Percentiles rank a stretch among this genome's conserved stretches.
Conservation (phyloP, 2,797 vertebrate species). For the Gallinago nigripennis region DNA sequence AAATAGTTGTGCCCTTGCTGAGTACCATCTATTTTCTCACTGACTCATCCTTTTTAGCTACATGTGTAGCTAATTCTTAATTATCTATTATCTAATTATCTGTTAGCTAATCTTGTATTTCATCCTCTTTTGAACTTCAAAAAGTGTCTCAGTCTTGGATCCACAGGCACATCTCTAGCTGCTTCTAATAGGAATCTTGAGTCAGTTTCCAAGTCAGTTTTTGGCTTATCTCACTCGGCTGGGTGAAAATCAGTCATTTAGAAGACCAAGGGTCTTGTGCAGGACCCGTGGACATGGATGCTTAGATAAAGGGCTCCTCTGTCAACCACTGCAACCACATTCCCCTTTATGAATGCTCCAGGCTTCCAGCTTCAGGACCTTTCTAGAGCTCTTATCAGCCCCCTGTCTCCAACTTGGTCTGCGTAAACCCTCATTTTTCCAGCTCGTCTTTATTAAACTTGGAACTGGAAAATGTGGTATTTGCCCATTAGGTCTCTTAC, state of each 20-base stretch:
- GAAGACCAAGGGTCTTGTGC: neutral
- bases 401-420: neutral
- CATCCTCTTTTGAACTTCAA: slow-evolving; percentile 28
- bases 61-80: slow-evolving; percentile 43
- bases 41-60: slow-evolving; percentile 53
- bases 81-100: slow-evolving; percentile 63
- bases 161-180: neutral
- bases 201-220: neutral
- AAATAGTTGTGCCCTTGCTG: slow-evolving; percentile 40
- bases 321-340: fast-evolving
- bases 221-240: neutral
- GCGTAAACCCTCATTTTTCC: neutral
- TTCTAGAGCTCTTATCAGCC: neutral
- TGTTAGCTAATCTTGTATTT: slow-evolving; percentile 51
- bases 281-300: neutral
- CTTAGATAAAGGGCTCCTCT: neutral
- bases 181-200: neutral
- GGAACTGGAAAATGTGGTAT: neutral
- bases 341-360: neutral
- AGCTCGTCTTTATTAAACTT: neutral
- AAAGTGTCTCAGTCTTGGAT: neutral
- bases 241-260: neutral
- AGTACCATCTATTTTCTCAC: slow-evolving; percentile 21
- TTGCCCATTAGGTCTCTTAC: neutral
- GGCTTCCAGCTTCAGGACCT: neutral